These are phyloP conservation scores for Bubo bubo DNA, from an alignment of 2,113 vertebrate genomes.

Conservation along the genomic window DNA sequence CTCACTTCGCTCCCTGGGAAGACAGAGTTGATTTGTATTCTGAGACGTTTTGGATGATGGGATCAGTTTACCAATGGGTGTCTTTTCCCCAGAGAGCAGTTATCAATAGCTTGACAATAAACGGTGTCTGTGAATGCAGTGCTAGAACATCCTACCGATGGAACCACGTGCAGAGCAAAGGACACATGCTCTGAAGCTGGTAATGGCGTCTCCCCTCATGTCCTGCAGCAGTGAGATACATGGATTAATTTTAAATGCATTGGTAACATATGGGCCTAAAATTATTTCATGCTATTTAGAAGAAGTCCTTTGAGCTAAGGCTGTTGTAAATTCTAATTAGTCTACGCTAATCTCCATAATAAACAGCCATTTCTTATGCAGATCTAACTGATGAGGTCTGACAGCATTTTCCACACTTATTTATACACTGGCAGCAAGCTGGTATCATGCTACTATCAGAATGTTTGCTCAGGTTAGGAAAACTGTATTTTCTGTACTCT, in stretches of 20 bases:
- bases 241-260: constrained; percentile 50
- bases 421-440: constrained; percentile 1
- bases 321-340: constrained; percentile 62
- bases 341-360: constrained; percentile 54
- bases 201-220: neutral
- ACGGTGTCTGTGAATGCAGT: rapidly evolving
- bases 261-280: constrained; percentile 38
- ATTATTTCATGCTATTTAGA: constrained; percentile 59
- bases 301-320: constrained; percentile 58
- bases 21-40: neutral
- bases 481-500: neutral
- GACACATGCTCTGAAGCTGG: neutral
- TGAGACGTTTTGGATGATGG: neutral
- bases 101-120: neutral
- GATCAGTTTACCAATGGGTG: neutral
- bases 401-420: constrained; percentile 18
- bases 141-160: rapidly evolving
- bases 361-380: constrained; percentile 59
- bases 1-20: neutral
- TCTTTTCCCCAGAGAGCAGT: neutral
- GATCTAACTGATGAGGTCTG: constrained; percentile 47
- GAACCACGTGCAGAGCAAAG: neutral
- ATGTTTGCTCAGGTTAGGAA: neutral
- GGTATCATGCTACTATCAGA: neutral
- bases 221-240: constrained; percentile 18